These are phyloP conservation scores for Pygoscelis antarcticus DNA, from an alignment of 2,113 vertebrate genomes.

Conservation along the genomic window DNA sequence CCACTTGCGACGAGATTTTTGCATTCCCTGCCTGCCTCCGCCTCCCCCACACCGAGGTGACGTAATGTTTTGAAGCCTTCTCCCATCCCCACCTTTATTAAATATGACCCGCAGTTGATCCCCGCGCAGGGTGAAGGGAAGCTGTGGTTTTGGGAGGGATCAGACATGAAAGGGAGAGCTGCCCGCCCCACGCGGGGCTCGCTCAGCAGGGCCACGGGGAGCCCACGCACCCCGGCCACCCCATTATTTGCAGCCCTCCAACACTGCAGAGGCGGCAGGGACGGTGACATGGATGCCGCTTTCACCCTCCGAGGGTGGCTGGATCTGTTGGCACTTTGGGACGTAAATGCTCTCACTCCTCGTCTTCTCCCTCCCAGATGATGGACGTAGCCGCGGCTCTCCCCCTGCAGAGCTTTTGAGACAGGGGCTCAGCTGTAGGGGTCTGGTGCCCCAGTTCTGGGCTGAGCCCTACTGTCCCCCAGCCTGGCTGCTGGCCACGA, in stretches of 20 bases:
- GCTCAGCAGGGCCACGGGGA: conserved; percentile 33
- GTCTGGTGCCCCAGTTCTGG: neutral
- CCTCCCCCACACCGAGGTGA: conserved; percentile 58
- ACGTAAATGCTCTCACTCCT: neutral
- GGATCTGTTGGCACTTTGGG: neutral
- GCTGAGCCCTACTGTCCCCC: neutral
- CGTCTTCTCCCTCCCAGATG: neutral
- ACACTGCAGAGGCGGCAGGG: fast-evolving
- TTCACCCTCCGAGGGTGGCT: neutral
- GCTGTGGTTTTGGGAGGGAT: conserved; percentile 68
- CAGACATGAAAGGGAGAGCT: conserved; percentile 62
- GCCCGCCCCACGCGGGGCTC: conserved; percentile 32
- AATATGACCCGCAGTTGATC: conserved; percentile 84
- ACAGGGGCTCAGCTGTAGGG: fast-evolving
- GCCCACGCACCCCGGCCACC: neutral
- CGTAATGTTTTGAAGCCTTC: conserved; percentile 51
- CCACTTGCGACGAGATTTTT: neutral
- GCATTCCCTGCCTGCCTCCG: conserved; percentile 6
- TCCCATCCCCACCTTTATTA: conserved; percentile 80
- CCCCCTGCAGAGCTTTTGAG: neutral
- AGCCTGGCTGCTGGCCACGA: neutral
- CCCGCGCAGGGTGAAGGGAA: conserved; percentile 48
- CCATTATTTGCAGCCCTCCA: neutral
- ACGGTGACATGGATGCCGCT: fast-evolving
- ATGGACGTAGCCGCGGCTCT: fast-evolving